A percentile compares a stretch with the other conserved stretches of the same genome.
These are phyloP conservation scores for Fragum whitleyi DNA, from an alignment of 2,888 invertebrate species.

Conservation along the genomic window DNA sequence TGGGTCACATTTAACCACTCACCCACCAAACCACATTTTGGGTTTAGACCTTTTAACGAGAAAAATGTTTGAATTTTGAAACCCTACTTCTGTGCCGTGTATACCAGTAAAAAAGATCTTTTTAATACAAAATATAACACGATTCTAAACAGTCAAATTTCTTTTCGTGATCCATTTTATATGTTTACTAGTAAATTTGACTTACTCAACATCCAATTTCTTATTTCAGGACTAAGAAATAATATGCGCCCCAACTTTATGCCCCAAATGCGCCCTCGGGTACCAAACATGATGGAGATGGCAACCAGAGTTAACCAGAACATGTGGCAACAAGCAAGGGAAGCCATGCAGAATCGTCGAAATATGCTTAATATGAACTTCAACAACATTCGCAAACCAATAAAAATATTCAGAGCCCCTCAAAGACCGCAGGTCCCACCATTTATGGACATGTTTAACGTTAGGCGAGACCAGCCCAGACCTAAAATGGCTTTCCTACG, in stretches of 20 bases:
- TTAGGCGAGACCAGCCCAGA: background rate
- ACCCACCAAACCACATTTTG: too few species aligned
- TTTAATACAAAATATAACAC: too few species aligned
- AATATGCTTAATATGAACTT: conserved; percentile 37
- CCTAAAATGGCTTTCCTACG: conserved; percentile 42
- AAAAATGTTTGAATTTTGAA: too few species aligned
- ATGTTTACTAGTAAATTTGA: too few species aligned
- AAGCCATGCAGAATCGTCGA: conserved; percentile 44
- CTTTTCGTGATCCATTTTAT: too few species aligned
- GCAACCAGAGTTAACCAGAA: conserved; percentile 47
- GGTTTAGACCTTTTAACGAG: too few species aligned
- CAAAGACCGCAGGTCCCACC: conserved; percentile 30
- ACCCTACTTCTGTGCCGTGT: too few species aligned
- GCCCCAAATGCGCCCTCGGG: background rate
- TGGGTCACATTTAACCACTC: too few species aligned
- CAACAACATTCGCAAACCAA: conserved; percentile 23
- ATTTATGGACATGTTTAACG: conserved; percentile 37
- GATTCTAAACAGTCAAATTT: too few species aligned
- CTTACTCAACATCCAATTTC: too few species aligned
- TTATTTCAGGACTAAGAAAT: background rate
- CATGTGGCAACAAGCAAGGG: conserved; percentile 45
- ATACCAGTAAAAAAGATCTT: too few species aligned
- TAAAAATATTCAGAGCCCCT: background rate
- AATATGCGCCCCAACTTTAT: background rate
- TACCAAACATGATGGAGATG: conserved; percentile 39